Evolutionary conservation across 2,113 vertebrate species (phyloP).

Genomic region (Tetrao urogallus): DNA sequence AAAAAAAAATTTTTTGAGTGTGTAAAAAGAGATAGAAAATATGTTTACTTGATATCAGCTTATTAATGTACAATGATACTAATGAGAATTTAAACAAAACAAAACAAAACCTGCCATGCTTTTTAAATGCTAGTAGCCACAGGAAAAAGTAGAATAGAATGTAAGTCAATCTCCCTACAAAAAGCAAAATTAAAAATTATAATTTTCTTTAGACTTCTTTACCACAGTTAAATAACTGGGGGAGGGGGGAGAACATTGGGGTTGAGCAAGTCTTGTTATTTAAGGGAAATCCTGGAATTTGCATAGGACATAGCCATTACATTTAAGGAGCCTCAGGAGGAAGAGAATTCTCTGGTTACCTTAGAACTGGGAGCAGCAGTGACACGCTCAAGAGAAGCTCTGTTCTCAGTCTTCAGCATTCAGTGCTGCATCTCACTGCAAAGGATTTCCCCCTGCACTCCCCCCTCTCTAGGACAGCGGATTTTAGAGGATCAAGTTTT

Average conservation of each 20-base stretch:
- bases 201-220: neutral
- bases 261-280: neutral
- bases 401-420: constrained; percentile 5
- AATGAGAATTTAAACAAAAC: neutral
- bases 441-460: neutral
- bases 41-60: neutral
- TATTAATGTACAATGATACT: neutral
- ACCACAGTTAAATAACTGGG: neutral
- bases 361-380: neutral
- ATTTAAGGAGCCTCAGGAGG: neutral
- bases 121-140: neutral
- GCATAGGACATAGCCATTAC: neutral
- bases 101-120: neutral
- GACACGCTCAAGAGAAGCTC: neutral
- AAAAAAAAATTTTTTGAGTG: neutral
- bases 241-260: no score
- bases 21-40: neutral
- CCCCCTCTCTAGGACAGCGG: neutral
- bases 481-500: constrained; percentile 36
- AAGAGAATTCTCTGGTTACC: neutral
- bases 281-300: neutral
- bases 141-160: neutral
- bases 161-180: neutral
- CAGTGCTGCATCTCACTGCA: neutral
- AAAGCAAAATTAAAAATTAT: neutral